Conservation (phyloP, 2,888 invertebrate genomes). For the Chirona hameri region DNA sequence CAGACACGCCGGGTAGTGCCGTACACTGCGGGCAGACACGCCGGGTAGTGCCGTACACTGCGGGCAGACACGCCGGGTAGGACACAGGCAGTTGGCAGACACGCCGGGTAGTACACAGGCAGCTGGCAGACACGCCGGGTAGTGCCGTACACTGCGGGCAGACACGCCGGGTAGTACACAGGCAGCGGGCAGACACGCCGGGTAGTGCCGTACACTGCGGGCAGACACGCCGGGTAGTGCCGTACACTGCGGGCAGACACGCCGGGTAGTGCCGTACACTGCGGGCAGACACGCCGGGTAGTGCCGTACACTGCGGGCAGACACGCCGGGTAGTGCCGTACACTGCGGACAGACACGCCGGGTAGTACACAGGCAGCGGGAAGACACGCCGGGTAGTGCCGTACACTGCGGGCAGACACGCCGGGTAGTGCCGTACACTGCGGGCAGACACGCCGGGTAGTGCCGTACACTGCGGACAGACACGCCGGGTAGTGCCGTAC, state of each 20-base stretch:
- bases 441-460: slow-evolving; percentile 41
- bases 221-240: not conserved
- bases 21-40: slow-evolving; percentile 57
- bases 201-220: slow-evolving; percentile 69
- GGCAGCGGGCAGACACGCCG: not conserved
- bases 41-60: not conserved
- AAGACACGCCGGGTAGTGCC: slow-evolving; percentile 53
- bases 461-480: slow-evolving; percentile 64
- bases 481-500: not conserved
- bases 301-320: not conserved
- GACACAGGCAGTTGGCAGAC: too few relatives aligned
- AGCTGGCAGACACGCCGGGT: too few relatives aligned
- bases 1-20: slow-evolving; percentile 53
- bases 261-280: slow-evolving; percentile 69
- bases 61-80: too few relatives aligned
- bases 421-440: not conserved
- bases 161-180: not conserved
- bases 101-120: not conserved
- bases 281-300: slow-evolving; percentile 33
- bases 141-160: slow-evolving; percentile 66
- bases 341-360: slow-evolving; percentile 51
- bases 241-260: not conserved
- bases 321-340: slow-evolving; percentile 60
- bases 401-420: slow-evolving; percentile 57
- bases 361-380: not conserved